phyloP scores from a whole-genome alignment of 37 sponge, comb jelly and placozoan genomes.

The Beroe forskalii region DNA sequence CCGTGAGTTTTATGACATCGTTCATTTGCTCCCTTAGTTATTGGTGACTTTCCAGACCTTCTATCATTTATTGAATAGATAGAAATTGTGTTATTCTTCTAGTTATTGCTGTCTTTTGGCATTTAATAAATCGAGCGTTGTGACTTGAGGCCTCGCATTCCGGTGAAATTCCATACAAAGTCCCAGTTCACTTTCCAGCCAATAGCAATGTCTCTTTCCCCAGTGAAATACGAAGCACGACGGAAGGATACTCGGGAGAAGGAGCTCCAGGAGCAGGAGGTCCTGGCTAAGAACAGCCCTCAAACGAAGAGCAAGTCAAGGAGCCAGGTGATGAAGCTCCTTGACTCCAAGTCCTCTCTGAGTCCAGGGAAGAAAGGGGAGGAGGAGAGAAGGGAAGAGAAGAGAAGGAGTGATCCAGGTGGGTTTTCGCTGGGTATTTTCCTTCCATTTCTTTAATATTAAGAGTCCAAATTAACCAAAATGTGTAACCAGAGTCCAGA shows the following conservation, averaged over 20 bases:
- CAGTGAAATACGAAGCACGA: background rate
- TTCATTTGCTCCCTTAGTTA: background rate
- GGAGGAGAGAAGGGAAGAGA: background rate
- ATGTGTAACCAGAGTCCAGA: too few species aligned
- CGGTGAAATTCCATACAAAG: too few species aligned
- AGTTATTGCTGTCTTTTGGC: too few species aligned
- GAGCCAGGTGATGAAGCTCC: background rate
- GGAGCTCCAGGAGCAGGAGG: background rate
- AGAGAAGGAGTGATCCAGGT: background rate
- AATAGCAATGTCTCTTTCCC: background rate
- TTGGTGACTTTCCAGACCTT: background rate
- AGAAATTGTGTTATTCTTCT: too few species aligned
- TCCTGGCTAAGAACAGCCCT: background rate
- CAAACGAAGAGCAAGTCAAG: background rate
- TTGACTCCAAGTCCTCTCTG: background rate
- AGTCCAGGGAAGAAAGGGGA: background rate
- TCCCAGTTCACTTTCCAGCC: too few species aligned
- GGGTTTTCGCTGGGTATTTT: too few species aligned
- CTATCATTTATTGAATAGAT: too few species aligned
- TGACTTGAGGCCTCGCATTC: too few species aligned
- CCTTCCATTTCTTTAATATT: too few species aligned
- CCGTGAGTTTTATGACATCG: slow-evolving; percentile 14
- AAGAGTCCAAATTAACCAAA: too few species aligned
- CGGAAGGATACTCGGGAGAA: background rate
- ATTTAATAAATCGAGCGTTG: too few species aligned